These are phyloP conservation scores for Leptonema lineaticorne DNA, from an alignment of 1,140 invertebrate species.

Conservation along the genomic window DNA sequence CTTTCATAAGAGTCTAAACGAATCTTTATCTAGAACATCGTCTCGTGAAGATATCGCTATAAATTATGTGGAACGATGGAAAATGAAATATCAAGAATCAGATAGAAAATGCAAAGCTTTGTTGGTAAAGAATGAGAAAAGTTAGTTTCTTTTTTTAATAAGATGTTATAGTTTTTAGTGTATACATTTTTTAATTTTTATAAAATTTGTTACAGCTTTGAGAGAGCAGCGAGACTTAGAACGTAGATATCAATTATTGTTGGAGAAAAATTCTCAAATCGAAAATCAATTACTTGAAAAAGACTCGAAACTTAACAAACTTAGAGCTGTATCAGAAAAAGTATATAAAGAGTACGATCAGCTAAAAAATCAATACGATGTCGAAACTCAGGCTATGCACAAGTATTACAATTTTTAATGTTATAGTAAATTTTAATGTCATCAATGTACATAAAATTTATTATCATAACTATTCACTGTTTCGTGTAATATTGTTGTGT, in stretches of 20 bases:
- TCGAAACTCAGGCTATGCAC: conserved; percentile 69
- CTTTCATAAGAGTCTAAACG: conserved; percentile 47
- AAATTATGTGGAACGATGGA: conserved; percentile 61
- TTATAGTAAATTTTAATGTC: background rate
- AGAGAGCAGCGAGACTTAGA: conserved; percentile 63
- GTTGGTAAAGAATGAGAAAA: conserved; percentile 66
- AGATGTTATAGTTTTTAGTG: background rate
- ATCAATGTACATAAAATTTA: conserved; percentile 15
- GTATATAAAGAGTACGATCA: conserved; percentile 73
- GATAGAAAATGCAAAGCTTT: conserved; percentile 65
- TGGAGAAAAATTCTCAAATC: conserved; percentile 58
- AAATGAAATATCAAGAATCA: conserved; percentile 65
- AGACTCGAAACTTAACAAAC: conserved; percentile 61
- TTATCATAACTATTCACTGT: no score
- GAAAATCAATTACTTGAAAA: conserved; percentile 61
- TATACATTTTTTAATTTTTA: background rate
- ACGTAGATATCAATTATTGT: conserved; percentile 58
- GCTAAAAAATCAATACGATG: conserved; percentile 69
- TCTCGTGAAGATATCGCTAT: conserved; percentile 51
- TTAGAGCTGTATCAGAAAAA: conserved; percentile 67
- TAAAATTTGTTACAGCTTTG: conserved; percentile 53
- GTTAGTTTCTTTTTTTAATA: conserved; percentile 51
- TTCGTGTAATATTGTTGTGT: no score
- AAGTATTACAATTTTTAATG: conserved; percentile 48
- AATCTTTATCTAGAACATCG: conserved; percentile 51